Percentiles rank a stretch among this genome's conserved stretches.
phyloP scores from a whole-genome alignment of 2,888 invertebrate genomes.

The Chesias legatella region DNA sequence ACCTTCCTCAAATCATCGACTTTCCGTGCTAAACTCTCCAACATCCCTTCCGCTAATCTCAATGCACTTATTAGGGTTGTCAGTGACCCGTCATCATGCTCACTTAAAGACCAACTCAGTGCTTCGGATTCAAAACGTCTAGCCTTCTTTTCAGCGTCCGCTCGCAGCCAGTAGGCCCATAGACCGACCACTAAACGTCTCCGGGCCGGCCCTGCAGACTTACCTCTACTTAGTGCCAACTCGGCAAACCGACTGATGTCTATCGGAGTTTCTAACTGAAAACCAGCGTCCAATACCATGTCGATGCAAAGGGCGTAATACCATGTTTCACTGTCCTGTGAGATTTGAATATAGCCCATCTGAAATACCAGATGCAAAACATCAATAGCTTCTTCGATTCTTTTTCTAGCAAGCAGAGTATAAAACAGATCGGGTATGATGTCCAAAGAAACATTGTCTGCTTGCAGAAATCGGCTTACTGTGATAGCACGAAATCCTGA shows the following conservation, averaged over 20 bases:
- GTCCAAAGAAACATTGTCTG: conserved; percentile 58
- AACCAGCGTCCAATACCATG: conserved; percentile 78
- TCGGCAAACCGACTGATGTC: conserved; percentile 66
- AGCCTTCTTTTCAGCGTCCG: conserved; percentile 52
- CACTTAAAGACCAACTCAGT: conserved; percentile 47
- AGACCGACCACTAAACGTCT: conserved; percentile 57
- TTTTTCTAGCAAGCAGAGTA: conserved; percentile 58
- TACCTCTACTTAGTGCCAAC: conserved; percentile 46
- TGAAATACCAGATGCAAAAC: conserved; percentile 55
- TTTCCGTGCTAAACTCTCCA: conserved; percentile 70
- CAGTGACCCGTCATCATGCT: conserved; percentile 50
- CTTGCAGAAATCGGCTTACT: conserved; percentile 64
- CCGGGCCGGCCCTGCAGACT: conserved; percentile 42
- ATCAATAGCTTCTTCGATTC: conserved; percentile 73
- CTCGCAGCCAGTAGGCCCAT: conserved; percentile 70
- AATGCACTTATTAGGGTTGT: conserved; percentile 55
- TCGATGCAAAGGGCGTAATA: conserved; percentile 81
- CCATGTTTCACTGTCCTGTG: conserved; percentile 63
- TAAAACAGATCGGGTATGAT: conserved; percentile 71
- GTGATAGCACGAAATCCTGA: conserved; percentile 65
- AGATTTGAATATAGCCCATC: conserved; percentile 39
- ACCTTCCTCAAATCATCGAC: conserved; percentile 68
- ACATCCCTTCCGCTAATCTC: conserved; percentile 68
- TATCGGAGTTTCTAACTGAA: conserved; percentile 70
- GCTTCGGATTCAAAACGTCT: conserved; percentile 66